Conservation (phyloP, 2,113 vertebrate species). For the Trogon surrucura region DNA sequence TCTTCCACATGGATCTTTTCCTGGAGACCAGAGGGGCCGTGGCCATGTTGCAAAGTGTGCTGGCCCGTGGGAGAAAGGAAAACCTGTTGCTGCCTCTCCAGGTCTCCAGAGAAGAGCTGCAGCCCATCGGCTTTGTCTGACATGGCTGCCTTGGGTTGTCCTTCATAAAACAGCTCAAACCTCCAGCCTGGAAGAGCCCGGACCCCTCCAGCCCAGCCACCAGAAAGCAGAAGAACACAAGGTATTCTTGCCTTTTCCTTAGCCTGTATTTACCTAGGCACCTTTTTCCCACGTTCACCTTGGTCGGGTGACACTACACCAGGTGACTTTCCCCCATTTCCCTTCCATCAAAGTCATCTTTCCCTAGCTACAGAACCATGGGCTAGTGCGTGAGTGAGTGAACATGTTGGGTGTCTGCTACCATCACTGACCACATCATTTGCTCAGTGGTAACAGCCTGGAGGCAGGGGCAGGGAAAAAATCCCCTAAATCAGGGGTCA, state of each 20-base stretch:
- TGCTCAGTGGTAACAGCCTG: neutral
- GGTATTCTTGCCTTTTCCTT: neutral
- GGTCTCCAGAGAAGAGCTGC: neutral
- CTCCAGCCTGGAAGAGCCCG: neutral
- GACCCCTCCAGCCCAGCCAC: neutral
- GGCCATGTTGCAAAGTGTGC: rapidly evolving
- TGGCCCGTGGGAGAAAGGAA: neutral
- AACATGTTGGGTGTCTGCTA: neutral
- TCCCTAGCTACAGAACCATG: neutral
- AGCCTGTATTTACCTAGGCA: neutral
- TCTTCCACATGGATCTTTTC: neutral
- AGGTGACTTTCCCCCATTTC: neutral
- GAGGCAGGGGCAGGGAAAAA: neutral
- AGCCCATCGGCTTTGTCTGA: neutral
- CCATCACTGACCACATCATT: neutral
- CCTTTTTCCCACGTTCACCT: neutral
- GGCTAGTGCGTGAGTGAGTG: rapidly evolving
- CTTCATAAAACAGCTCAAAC: neutral
- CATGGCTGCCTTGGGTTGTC: neutral
- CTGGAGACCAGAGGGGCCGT: neutral
- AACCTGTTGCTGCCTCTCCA: neutral
- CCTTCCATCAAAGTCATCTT: neutral
- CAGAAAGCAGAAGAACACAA: neutral
- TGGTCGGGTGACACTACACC: neutral
- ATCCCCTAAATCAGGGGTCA: rapidly evolving